A percentile compares a stretch with the other conserved stretches of the same genome.
These are phyloP conservation scores for Rotaria magnacalcarata DNA, from an alignment of 2,888 invertebrate species.

Conservation along the genomic window DNA sequence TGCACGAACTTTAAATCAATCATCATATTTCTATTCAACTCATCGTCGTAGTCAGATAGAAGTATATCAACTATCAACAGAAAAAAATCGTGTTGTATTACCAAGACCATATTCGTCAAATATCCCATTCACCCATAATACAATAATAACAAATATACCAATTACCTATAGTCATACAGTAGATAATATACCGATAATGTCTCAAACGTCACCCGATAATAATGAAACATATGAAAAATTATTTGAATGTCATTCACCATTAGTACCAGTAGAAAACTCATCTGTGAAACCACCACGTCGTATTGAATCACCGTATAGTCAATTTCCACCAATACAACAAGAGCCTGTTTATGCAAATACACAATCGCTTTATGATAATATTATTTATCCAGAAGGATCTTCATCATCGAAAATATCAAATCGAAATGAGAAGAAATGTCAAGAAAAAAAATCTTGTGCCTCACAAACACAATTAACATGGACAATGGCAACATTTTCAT, in stretches of 20 bases:
- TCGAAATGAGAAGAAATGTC: not conserved
- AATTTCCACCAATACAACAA: not conserved
- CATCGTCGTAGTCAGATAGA: conserved; percentile 19
- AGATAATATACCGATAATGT: not conserved
- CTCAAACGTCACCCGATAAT: not conserved
- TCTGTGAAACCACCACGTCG: not conserved
- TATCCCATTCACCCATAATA: not conserved
- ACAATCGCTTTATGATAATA: conserved; percentile 30
- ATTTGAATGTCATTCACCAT: not conserved
- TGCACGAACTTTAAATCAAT: conserved; percentile 21
- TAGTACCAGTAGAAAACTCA: not conserved
- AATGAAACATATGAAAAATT: not conserved
- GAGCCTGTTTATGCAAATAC: conserved; percentile 33
- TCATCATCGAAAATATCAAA: not conserved
- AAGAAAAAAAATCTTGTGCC: not conserved
- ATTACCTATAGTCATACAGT: not conserved
- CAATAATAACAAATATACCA: not conserved
- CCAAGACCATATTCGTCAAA: not conserved
- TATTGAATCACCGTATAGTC: not conserved
- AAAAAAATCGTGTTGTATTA: not conserved
- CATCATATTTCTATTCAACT: not conserved
- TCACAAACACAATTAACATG: conserved; percentile 37
- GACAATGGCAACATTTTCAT: conserved; percentile 30
- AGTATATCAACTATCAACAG: not conserved
- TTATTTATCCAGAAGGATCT: not conserved